Conservation (phyloP, 2,113 vertebrate species). For the Alces alces region DNA sequence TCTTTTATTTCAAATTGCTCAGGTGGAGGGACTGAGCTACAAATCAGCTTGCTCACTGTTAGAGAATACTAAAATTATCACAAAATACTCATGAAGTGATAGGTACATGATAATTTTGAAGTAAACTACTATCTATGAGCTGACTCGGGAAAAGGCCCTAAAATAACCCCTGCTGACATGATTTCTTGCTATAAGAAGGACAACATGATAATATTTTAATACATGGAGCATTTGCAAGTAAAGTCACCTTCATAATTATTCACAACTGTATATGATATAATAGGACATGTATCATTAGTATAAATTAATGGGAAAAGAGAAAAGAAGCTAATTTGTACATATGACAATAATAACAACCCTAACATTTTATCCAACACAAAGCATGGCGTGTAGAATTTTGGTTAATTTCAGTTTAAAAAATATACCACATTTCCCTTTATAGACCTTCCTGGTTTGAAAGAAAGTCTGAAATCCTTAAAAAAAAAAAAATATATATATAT, state of each 20-base stretch:
- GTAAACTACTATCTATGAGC: background rate
- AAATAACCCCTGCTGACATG: background rate
- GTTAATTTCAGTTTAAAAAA: background rate
- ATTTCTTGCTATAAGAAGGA: background rate
- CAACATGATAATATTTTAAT: background rate
- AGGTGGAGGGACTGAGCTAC: background rate
- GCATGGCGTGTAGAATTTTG: background rate
- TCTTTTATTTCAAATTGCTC: background rate
- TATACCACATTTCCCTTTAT: background rate
- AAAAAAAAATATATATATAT: conserved; percentile 9
- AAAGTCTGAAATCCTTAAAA: background rate
- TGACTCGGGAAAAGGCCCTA: background rate
- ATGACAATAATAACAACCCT: background rate
- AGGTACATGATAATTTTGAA: background rate
- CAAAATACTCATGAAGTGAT: background rate
- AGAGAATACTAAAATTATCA: background rate
- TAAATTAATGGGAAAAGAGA: background rate
- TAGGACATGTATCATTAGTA: background rate
- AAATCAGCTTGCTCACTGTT: background rate
- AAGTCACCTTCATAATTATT: background rate
- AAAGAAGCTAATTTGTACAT: background rate
- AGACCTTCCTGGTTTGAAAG: conserved; percentile 14
- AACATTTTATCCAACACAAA: background rate
- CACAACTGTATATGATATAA: background rate
- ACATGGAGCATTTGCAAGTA: background rate